Base-by-base conservation (phyloP, 2,113 vertebrate species). In the Anarrhichthys ocellatus region DNA sequence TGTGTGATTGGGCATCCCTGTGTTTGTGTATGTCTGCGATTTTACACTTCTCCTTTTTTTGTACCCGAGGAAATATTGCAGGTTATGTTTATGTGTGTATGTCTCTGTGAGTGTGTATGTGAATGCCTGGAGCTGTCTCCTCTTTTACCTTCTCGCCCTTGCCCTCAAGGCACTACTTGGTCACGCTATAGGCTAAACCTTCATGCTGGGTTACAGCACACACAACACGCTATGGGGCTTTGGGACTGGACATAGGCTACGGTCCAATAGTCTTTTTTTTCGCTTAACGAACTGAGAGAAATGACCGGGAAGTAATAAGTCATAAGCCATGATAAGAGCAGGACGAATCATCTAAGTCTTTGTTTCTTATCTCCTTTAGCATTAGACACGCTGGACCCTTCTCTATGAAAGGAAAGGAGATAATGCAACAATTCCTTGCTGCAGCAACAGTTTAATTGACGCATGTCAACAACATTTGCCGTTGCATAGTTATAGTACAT, bases 141-240 rank as follows among this genome's bases (percentile, higher is more conserved):
- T 76, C 17, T 74, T 83, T 85, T 79, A 79, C 71, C 63, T 73
- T 91, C 72, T 86, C 78, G 73, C 83, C 73, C 38, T 71, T 79
- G 76, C 71, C 84, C 61, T 87, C 52, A 78, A 32, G 81, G 46
- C 32, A 59, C 63, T 72, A 22, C 67, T 36, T 34, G 76, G 82
- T 92, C 88, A 90, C 68, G 69, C 89, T 77, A 88, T 48, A 50
- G 72, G 73, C 80, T 83, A 76, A 89, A 79, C 68, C 81, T 83
- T 68, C 74, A 84, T 65, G 73, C 84, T 76, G 56, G 75, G 74
- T 82, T 77, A 85, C 63, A 84, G 77, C 68, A 73, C 65, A 74
- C 68, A 71, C 76, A 72, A 66, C 87, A 92, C 40, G 70, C 88
- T 36, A 86, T 77, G 78, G 74, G 77, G 40, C 62, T 87, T 40